phyloP scores from a whole-genome alignment of 2,797 vertebrate species.

The Danio albolineatus region DNA sequence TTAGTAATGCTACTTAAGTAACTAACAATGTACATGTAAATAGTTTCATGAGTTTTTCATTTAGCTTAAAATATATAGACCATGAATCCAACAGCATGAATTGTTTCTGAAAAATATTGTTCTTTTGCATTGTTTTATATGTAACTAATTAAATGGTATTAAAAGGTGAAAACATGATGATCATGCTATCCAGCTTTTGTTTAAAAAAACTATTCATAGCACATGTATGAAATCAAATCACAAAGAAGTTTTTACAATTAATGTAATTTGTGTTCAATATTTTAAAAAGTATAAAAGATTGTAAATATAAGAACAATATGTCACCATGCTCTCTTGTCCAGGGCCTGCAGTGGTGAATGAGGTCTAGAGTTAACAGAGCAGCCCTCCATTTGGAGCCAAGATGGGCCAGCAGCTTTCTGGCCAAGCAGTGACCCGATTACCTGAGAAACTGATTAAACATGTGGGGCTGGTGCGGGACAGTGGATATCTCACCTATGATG shows the following conservation, averaged over 20 bases:
- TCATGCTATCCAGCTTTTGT: background rate
- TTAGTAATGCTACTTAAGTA: background rate
- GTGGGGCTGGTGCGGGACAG: constrained; percentile 90
- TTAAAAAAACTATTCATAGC: too few relatives aligned
- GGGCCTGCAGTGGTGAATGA: constrained; percentile 67
- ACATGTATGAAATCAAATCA: too few relatives aligned
- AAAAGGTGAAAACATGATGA: background rate
- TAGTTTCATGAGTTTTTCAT: background rate
- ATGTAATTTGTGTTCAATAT: too few relatives aligned
- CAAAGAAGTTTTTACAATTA: too few relatives aligned
- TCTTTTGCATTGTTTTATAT: background rate
- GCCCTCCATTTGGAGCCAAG: constrained; percentile 59
- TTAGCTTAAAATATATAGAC: background rate
- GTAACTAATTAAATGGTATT: background rate
- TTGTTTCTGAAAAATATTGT: background rate
- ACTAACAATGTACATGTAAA: background rate
- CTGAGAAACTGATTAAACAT: constrained; percentile 95
- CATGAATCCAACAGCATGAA: background rate
- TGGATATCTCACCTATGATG: constrained; percentile 93
- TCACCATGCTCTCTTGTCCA: constrained; percentile 6
- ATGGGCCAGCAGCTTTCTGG: constrained; percentile 97
- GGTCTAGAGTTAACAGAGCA: constrained; percentile 41
- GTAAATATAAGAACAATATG: background rate
- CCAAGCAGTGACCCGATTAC: constrained; percentile 88
- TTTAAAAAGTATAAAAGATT: background rate